Percentiles rank a stretch among this genome's conserved stretches.
These are phyloP conservation scores for Pygocentrus nattereri DNA, from an alignment of 2,797 vertebrate species.

Conservation along the genomic window DNA sequence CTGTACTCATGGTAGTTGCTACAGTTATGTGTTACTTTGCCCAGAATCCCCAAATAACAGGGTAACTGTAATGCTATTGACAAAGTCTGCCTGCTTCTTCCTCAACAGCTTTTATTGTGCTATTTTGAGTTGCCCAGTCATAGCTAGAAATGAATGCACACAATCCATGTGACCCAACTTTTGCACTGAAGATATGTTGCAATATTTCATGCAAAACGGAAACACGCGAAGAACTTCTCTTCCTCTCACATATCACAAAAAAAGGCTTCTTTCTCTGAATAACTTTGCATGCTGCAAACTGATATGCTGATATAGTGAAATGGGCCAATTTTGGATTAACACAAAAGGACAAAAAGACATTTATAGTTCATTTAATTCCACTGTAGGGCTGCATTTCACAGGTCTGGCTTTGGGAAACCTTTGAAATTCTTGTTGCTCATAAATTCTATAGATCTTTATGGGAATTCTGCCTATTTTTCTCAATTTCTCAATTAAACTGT, in stretches of 20 bases:
- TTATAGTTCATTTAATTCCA: too few species aligned
- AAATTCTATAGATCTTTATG: too few species aligned
- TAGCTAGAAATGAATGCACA: not conserved
- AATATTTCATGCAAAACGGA: not conserved
- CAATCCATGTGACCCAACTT: not conserved
- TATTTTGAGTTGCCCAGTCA: not conserved
- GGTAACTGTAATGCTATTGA: not conserved
- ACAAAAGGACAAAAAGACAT: too few species aligned
- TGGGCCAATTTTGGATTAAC: too few species aligned
- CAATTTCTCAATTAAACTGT: too few species aligned
- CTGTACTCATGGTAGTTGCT: not conserved
- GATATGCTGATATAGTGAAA: too few species aligned
- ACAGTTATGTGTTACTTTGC: not conserved
- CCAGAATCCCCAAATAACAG: constrained; percentile 14
- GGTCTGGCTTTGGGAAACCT: too few species aligned
- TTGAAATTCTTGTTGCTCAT: too few species aligned
- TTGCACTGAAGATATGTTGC: not conserved
- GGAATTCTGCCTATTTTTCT: too few species aligned
- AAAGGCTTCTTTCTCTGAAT: not conserved
- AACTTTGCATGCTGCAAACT: not conserved
- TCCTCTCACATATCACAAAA: not conserved
- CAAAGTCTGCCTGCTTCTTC: not conserved
- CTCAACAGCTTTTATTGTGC: not conserved
- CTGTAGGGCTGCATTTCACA: too few species aligned
- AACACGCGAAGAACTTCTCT: not conserved